Percentiles rank a stretch among this genome's conserved stretches.
These are phyloP conservation scores for Gephyroberyx darwinii DNA, from an alignment of 2,797 vertebrate species.

Conservation along the genomic window DNA sequence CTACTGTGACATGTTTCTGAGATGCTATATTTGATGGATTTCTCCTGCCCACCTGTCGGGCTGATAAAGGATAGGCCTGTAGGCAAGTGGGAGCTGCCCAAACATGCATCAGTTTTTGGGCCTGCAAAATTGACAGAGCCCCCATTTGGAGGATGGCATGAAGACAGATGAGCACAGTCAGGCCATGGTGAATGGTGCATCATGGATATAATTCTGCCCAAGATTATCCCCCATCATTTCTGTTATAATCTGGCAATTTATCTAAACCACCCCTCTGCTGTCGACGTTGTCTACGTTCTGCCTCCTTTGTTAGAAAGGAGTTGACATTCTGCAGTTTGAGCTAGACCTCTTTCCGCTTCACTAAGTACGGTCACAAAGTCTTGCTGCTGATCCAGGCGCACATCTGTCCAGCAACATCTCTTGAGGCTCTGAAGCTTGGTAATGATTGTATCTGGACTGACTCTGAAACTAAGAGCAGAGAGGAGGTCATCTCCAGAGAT, in stretches of 20 bases:
- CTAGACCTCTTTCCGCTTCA: slow-evolving; percentile 37
- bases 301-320: slow-evolving; percentile 13
- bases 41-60: slow-evolving; percentile 60
- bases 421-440: slow-evolving; percentile 17
- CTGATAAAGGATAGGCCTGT: slow-evolving; percentile 70
- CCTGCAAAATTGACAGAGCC: slow-evolving; percentile 57
- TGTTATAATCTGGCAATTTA: slow-evolving; percentile 59
- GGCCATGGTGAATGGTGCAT: slow-evolving; percentile 51
- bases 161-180: slow-evolving; percentile 56
- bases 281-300: slow-evolving; percentile 16
- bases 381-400: slow-evolving; percentile 37
- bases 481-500: slow-evolving; percentile 50
- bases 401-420: slow-evolving; percentile 2
- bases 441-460: slow-evolving; percentile 50
- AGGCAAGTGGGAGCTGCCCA: slow-evolving; percentile 57
- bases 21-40: slow-evolving; percentile 70
- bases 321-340: slow-evolving; percentile 37
- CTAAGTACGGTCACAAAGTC: slow-evolving; percentile 15
- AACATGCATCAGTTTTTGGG: slow-evolving; percentile 48
- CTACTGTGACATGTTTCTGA: slow-evolving; percentile 59
- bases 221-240: slow-evolving; percentile 72
- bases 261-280: slow-evolving; percentile 40
- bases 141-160: slow-evolving; percentile 53
- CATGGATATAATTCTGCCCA: slow-evolving; percentile 61
- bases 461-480: slow-evolving; percentile 36